Base-by-base conservation (phyloP, 2,797 vertebrate species). In the Schizopygopsis pylzovi region DNA sequence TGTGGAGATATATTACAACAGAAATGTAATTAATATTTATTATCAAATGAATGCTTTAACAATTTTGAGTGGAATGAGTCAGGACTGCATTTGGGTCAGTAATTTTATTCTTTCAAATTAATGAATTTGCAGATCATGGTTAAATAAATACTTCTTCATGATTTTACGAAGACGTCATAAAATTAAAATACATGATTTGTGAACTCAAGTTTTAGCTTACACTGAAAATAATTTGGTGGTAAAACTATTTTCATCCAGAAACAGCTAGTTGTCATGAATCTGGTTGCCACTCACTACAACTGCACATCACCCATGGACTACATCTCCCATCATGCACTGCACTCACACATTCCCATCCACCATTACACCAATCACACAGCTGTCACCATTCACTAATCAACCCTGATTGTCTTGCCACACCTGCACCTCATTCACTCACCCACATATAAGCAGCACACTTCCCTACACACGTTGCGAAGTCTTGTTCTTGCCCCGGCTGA, bases 11-110 rank as follows among this genome's bases (percentile, higher is more conserved):
- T 43, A 70, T 84, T 79, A 59, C 49, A 79, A 59, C 25, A 41
- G 8, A 84, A 84, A 84, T 37, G 12, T 45, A 72, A 85, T 45
- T 49, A 71, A 71, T 84, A 79, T 84, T 59, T 79, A 79, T 59
- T 70, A 79, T 70, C 20, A 43, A 84, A 84, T 68, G 7, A 71
- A 71, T n/a, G 33, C 13, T 33, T 25, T n/a, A 52, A 76, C n/a
- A 28, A 68, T 43, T 78, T 78, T 70, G 18, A 56, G 54, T 10
- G 18, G 61, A 67, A 25, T 7, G 4, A 67, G 11, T 37, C 41
- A 54, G n/a, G 20, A 65, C 15, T 84, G 28, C 59, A 67, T 49
- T 39, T 81, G 37, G 9, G 45, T 49, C 43, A 47, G 43, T 63
- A 63, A 6, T 11, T 52, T 18, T 15, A 52, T 25, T 43, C 8